phyloP scores from a whole-genome alignment of 1,140 invertebrate genomes.

The Oreohelix idahoensis region DNA sequence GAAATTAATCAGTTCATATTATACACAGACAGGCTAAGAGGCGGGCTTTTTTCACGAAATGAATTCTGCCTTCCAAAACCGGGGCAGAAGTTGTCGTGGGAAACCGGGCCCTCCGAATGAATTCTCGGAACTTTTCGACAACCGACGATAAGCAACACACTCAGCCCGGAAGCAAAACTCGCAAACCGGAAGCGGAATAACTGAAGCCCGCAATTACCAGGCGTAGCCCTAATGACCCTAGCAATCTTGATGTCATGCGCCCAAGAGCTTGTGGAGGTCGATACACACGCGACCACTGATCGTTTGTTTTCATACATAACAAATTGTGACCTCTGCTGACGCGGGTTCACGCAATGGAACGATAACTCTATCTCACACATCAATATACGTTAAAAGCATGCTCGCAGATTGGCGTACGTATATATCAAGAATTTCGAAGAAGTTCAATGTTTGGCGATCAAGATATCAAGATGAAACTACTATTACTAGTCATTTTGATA shows the following conservation, averaged over 20 bases:
- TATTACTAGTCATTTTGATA: no score
- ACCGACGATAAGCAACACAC: slow-evolving; percentile 13
- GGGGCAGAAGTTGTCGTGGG: not conserved
- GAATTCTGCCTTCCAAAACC: not conserved
- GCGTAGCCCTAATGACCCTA: slow-evolving; percentile 22
- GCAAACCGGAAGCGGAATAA: slow-evolving; percentile 24
- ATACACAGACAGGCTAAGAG: not conserved
- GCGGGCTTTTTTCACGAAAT: not conserved
- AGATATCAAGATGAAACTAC: not conserved
- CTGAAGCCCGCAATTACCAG: slow-evolving; percentile 26
- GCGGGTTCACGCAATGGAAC: not conserved
- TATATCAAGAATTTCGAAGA: not conserved
- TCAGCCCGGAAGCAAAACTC: slow-evolving; percentile 21
- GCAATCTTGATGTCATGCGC: slow-evolving; percentile 32
- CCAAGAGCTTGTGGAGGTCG: not conserved
- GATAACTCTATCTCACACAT: not conserved
- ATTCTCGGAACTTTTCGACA: slow-evolving; percentile 9
- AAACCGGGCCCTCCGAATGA: not conserved
- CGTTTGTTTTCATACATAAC: slow-evolving; percentile 30
- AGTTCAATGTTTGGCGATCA: not conserved
- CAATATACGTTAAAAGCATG: not conserved
- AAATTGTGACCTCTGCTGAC: slow-evolving; percentile 15
- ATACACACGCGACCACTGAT: slow-evolving; percentile 29
- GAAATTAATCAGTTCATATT: slow-evolving; percentile 2
- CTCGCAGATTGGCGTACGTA: not conserved